A percentile compares a stretch with the other conserved stretches of the same genome.
phyloP scores from a whole-genome alignment of 2,113 vertebrate species.

The Ceyx cyanopectus region DNA sequence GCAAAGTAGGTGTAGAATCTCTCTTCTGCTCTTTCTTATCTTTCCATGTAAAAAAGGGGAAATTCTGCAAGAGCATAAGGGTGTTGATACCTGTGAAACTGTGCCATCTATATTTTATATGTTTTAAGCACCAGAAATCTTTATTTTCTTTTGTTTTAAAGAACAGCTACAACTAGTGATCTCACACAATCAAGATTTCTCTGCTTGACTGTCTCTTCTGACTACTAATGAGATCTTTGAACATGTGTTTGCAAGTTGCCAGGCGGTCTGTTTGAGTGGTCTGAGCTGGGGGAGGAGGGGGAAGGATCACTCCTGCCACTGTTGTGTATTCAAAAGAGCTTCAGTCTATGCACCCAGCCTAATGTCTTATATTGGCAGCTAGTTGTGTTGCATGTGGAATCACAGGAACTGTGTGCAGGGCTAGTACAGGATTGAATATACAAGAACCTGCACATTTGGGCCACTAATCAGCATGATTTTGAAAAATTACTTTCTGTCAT shows the following conservation, averaged over 20 bases:
- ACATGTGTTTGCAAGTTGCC: constrained; percentile 44
- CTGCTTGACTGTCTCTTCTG: constrained; percentile 29
- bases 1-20: not conserved
- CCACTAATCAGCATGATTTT: not conserved
- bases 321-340: constrained; percentile 1
- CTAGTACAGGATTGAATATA: not conserved
- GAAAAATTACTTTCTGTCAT: not conserved
- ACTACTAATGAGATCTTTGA: constrained; percentile 60
- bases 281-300: not conserved
- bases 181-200: constrained; percentile 25
- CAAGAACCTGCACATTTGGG: not conserved
- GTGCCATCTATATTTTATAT: not conserved
- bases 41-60: not conserved
- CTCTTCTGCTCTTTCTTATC: not conserved
- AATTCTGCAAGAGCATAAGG: not conserved
- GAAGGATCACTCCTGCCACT: not conserved
- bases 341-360: not conserved
- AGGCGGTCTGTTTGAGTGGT: constrained; percentile 34
- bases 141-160: not conserved
- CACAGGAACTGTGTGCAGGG: not conserved
- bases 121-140: not conserved
- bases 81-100: not conserved
- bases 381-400: not conserved
- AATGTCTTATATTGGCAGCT: not conserved
- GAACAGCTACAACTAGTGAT: constrained; percentile 1